Base-by-base conservation (phyloP, 2,888 invertebrate genomes). In the Rhimphoctona megacephalus region DNA sequence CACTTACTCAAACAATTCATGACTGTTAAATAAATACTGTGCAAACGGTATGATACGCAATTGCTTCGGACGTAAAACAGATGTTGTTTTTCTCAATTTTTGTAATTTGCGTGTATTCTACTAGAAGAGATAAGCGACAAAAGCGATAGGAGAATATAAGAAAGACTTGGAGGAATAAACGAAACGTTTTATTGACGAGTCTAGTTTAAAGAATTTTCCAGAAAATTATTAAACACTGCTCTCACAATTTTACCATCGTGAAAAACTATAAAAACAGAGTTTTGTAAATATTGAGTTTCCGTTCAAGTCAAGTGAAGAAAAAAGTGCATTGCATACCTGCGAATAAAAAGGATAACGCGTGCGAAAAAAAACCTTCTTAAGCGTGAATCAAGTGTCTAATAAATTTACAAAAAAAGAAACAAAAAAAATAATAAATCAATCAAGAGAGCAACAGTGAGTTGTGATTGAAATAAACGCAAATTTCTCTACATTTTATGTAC, bases 401-500 rank as follows among this genome's bases (percentile, higher is more conserved):
- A 22, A 57, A 36, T 22, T 30, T 25, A 67, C 5, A 36, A n/a
- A 79, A 39, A 43, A 17, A 67, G 52, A 36, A 36, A 49, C 2
- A 52, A 49, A 78, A 52, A 22, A 3, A 1, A 22, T 4, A 77
- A 52, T n/a, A 49, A 52, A 67, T 30, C 54, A 57, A 57, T 49
- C 19, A 36, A 74, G 33, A 43, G 25, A 61, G 30, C 36, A 6
- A 30, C 57, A 52, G 30, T 22, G 36, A 57, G 6, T 69, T 54
- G 30, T 57, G 36, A 67, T 78, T 54, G 19, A 73, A 43, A 61
- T 25, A 0, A 57, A 57, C 7, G 39, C 14, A 43, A 22, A 61
- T 17, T 74, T 88, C 85, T 83, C 87, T 89, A 80, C 87, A 80
- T 89, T 73, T 76, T 90, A 85, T 91, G 91, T 93, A 94, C 93